Conservation (phyloP, 37 sponge, comb jelly and placozoan genomes). For the Spongilla lacustris region DNA sequence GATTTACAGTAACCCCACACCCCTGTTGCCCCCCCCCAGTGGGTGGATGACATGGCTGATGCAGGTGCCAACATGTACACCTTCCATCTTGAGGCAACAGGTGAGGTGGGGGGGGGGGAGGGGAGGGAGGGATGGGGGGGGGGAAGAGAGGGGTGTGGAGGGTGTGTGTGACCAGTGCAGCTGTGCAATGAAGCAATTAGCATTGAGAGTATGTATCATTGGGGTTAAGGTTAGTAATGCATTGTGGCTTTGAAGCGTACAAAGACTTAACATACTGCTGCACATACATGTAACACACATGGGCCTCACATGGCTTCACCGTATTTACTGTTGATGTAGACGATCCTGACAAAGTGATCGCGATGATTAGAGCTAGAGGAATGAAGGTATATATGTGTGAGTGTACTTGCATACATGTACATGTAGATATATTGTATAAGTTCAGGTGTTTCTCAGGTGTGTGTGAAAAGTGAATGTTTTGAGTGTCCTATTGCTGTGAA, state of each 20-base stretch:
- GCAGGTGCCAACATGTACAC: conserved; percentile 95
- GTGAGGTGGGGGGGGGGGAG: conserved; percentile 20
- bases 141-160: not conserved
- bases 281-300: too few species aligned
- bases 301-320: too few species aligned
- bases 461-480: too few species aligned
- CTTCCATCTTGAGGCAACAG: conserved; percentile 95
- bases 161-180: not conserved
- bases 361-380: conserved; percentile 69
- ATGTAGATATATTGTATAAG: too few species aligned
- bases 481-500: too few species aligned
- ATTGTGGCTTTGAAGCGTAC: too few species aligned
- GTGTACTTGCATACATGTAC: not conserved
- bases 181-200: not conserved
- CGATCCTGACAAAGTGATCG: conserved; percentile 73
- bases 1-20: not conserved
- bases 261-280: too few species aligned
- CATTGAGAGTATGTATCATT: too few species aligned
- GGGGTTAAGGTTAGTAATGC: too few species aligned
- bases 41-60: conserved; percentile 96
- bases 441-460: too few species aligned
- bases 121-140: not conserved
- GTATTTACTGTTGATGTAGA: too few species aligned
- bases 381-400: conserved; percentile 79
- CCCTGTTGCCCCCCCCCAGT: conserved; percentile 28